phyloP scores from a whole-genome alignment of 2,113 vertebrate species.

The Aleadryas rufinucha region DNA sequence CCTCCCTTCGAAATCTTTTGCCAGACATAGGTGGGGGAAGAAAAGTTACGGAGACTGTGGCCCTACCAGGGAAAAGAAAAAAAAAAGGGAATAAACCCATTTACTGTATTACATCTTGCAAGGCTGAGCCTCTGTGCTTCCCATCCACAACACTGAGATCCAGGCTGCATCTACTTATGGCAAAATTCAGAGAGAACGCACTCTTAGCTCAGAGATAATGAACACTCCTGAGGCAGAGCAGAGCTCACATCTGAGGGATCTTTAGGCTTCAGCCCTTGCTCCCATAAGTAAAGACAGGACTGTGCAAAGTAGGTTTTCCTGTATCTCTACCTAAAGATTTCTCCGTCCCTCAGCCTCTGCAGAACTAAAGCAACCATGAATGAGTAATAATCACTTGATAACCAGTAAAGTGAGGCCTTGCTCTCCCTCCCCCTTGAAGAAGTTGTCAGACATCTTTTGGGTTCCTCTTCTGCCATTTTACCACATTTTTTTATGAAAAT shows the following conservation, averaged over 20 bases:
- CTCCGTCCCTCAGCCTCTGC: neutral
- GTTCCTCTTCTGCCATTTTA: neutral
- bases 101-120: neutral
- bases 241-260: neutral
- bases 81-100: fast-evolving
- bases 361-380: neutral
- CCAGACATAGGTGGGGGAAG: neutral
- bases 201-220: neutral
- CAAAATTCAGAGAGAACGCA: neutral
- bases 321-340: neutral
- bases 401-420: neutral
- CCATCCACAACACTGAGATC: neutral
- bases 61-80: neutral
- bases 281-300: neutral
- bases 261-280: neutral
- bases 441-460: neutral
- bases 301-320: neutral
- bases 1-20: neutral
- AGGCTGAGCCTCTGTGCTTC: neutral
- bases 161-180: neutral
- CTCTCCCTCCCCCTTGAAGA: neutral
- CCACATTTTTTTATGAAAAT: neutral
- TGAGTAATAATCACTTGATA: neutral
- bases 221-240: neutral
- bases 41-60: neutral